Base-by-base conservation (phyloP, 2,113 vertebrate species). In the Misgurnus anguillicaudatus region DNA sequence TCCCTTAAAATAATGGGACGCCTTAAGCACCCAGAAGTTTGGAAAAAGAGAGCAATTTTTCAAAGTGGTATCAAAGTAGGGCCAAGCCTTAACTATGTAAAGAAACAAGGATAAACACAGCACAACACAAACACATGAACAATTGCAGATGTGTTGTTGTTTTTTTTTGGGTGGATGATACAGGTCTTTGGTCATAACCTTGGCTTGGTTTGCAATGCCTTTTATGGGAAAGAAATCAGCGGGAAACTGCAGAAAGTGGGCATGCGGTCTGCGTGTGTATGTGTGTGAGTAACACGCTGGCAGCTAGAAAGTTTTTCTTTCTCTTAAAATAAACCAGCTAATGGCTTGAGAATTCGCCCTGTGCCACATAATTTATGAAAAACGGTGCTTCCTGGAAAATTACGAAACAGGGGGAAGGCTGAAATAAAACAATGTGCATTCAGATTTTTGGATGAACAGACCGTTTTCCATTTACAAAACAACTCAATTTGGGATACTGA, bases 171-270 rank as follows among this genome's bases (percentile, higher is more conserved):
- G 53, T 58, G 45, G 36, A 66, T 69, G 64, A 41, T 45, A 71
- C 39, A 53, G 55, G 77, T 75, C 82, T 74, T 16, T 57, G 63
- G 58, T 63, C 17, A 55, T 55, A 71, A 36, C 64, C 38, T 51
- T 77, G 79, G 42, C 61, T 39, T 51, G 77, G 69, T 57, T 16
- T 69, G 58, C 73, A 75, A 75, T 75, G 70, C 84, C 85, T 86
- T 88, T 88, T 87, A 87, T 84, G 87, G 87, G 57, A 78, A 85
- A 83, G 57, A 82, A 62, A 74, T 74, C 69, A 78, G 17, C 24
- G 31, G 57, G 62, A 68, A 60, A 64, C 61, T 60, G 79, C 53
- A 3, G 45, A 10, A 48, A 70, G 53, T 41, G 63, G 65, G 75
- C 70, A 67, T 17, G 64, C 16, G 38, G 64, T 70, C 60, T 61